Percentiles rank a stretch among this genome's conserved stretches.
Evolutionary conservation across 1,140 invertebrate species (phyloP).

Genomic region (Apolygus lucorum): DNA sequence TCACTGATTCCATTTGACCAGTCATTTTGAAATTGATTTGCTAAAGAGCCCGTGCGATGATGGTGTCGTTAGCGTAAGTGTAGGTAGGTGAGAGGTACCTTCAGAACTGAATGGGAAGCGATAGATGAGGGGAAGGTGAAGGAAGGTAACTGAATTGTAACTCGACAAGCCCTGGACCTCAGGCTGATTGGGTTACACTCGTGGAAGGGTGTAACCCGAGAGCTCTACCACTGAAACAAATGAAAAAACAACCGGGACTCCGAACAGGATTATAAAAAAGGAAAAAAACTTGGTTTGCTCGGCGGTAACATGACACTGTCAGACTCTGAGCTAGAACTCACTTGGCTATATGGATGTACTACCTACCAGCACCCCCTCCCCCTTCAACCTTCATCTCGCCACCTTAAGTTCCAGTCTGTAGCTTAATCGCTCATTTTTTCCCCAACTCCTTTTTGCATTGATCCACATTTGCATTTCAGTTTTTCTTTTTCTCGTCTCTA

Average conservation of each 20-base stretch:
- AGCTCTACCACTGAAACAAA: constrained; percentile 5
- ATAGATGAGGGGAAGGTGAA: neutral
- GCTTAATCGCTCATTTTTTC: too few relatives aligned
- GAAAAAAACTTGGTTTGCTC: constrained; percentile 14
- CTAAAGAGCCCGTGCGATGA: neutral
- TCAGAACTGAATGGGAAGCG: too few relatives aligned
- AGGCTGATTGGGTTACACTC: constrained; percentile 12
- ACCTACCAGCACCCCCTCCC: neutral
- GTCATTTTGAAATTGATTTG: too few relatives aligned
- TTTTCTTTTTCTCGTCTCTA: too few relatives aligned
- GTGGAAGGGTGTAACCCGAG: constrained; percentile 4
- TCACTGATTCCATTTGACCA: too few relatives aligned
- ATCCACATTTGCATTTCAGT: too few relatives aligned
- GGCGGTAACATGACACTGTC: constrained; percentile 13
- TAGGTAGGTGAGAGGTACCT: neutral
- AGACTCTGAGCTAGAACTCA: constrained; percentile 9
- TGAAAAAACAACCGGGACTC: constrained; percentile 7
- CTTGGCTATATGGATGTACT: constrained; percentile 10
- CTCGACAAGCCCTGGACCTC: constrained; percentile 1
- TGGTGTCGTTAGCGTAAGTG: too few relatives aligned
- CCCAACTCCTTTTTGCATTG: too few relatives aligned
- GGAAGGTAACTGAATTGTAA: constrained; percentile 8
- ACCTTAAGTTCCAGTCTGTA: too few relatives aligned
- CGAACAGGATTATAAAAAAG: constrained; percentile 5
- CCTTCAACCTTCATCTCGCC: neutral